A percentile compares a stretch with the other conserved stretches of the same genome.
These are phyloP conservation scores for Poeciliopsis occidentalis DNA, from an alignment of 2,113 vertebrate genomes.

Conservation along the genomic window DNA sequence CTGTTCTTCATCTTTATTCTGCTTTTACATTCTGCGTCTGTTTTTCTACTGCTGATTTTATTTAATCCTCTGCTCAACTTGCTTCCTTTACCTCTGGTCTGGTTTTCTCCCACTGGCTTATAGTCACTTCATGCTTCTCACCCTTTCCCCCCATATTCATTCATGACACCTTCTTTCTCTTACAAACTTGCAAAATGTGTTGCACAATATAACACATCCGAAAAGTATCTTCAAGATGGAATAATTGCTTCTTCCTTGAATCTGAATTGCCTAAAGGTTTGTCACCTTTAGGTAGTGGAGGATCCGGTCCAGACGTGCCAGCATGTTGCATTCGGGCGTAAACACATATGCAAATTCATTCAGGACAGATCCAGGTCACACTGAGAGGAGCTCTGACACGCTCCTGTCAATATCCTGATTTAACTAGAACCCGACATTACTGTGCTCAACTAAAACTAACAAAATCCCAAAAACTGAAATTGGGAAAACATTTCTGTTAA, in stretches of 20 bases:
- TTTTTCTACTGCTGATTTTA: background rate
- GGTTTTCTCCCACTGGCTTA: background rate
- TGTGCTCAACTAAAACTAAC: too few species aligned
- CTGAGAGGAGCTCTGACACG: background rate
- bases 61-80: background rate
- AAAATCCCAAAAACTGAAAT: too few species aligned
- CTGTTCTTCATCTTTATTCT: conserved; percentile 46
- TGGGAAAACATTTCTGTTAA: too few species aligned
- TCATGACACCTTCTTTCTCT: too few species aligned
- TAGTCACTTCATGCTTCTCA: too few species aligned
- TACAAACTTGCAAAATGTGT: background rate
- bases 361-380: background rate
- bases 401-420: too few species aligned
- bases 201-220: background rate
- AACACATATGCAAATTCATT: background rate
- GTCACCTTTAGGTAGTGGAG: background rate
- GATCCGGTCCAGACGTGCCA: background rate
- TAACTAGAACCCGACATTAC: too few species aligned
- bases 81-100: background rate
- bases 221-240: background rate
- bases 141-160: too few species aligned
- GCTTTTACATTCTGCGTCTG: conserved; percentile 24
- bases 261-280: background rate
- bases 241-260: background rate
- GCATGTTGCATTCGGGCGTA: background rate